Percentiles rank a stretch among this genome's conserved stretches.
These are phyloP conservation scores for Synergus gifuensis DNA, from an alignment of 2,888 invertebrate species.

Conservation along the genomic window DNA sequence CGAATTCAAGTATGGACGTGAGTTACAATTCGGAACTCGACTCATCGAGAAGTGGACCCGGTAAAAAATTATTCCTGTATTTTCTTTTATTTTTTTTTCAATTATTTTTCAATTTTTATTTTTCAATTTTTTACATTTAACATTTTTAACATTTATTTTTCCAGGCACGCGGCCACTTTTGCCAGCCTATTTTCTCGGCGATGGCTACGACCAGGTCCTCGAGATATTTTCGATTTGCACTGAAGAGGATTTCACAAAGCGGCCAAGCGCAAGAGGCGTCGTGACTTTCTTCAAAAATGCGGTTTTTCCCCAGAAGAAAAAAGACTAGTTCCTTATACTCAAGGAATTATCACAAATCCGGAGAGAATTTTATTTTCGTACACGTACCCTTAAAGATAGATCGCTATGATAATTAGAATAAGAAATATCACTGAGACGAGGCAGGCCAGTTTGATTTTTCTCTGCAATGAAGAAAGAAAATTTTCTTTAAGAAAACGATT, in stretches of 20 bases:
- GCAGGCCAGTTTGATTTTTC: slow-evolving; percentile 74
- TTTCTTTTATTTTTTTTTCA: not conserved
- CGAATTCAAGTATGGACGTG: slow-evolving; percentile 61
- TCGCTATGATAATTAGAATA: slow-evolving; percentile 60
- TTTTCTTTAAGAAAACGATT: not conserved
- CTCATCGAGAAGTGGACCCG: not conserved
- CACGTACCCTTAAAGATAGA: slow-evolving; percentile 65
- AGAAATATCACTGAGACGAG: slow-evolving; percentile 69
- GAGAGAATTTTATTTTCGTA: slow-evolving; percentile 57
- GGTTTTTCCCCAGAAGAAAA: slow-evolving; percentile 56
- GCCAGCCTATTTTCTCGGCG: slow-evolving; percentile 81
- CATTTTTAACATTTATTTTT: slow-evolving; percentile 49
- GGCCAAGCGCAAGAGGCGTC: slow-evolving; percentile 83
- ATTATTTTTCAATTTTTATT: not conserved
- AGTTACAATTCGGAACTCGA: slow-evolving; percentile 48
- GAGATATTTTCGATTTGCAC: slow-evolving; percentile 87
- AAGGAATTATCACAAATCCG: slow-evolving; percentile 45
- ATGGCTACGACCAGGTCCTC: slow-evolving; percentile 83
- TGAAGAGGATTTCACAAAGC: slow-evolving; percentile 79
- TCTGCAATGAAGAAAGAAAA: slow-evolving; percentile 72
- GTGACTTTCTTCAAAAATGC: slow-evolving; percentile 76
- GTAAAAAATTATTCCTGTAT: not conserved
- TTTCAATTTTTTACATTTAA: slow-evolving; percentile 48
- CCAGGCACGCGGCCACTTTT: slow-evolving; percentile 86
- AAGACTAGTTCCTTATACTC: slow-evolving; percentile 31